These are phyloP conservation scores for Netelia melanura DNA, from an alignment of 2,888 invertebrate species.

Conservation along the genomic window DNA sequence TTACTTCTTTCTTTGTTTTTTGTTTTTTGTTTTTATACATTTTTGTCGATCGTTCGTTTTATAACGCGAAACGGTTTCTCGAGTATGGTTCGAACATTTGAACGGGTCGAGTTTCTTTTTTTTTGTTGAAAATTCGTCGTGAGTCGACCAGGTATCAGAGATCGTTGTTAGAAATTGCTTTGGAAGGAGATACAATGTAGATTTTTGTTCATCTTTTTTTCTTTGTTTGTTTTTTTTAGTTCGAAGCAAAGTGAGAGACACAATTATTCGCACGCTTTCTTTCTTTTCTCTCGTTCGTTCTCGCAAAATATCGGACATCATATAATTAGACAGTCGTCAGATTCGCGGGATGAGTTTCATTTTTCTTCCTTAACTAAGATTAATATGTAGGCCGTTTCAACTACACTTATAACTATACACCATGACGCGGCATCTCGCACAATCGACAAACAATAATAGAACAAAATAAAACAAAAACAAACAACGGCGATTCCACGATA, in stretches of 20 bases:
- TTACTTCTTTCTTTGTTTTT: constrained; percentile 4
- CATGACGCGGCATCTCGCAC: constrained; percentile 37
- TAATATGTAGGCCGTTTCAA: constrained; percentile 75
- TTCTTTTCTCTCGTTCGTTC: constrained; percentile 18
- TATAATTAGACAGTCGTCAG: constrained; percentile 36
- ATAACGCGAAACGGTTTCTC: constrained; percentile 27
- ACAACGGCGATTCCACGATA: neutral
- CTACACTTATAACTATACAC: constrained; percentile 70
- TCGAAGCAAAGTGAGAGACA: constrained; percentile 52
- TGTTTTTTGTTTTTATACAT: constrained; percentile 13
- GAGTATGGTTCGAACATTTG: constrained; percentile 53
- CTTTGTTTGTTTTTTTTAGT: constrained; percentile 35
- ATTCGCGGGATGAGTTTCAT: constrained; percentile 45
- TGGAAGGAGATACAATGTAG: constrained; percentile 62
- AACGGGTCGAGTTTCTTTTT: constrained; percentile 42
- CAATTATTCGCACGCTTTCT: constrained; percentile 18
- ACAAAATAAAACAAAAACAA: constrained; percentile 17
- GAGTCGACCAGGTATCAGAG: constrained; percentile 66
- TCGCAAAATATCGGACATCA: constrained; percentile 7
- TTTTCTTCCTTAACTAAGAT: constrained; percentile 67
- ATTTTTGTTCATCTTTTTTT: constrained; percentile 23
- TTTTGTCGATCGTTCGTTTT: constrained; percentile 1
- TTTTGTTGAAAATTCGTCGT: constrained; percentile 57
- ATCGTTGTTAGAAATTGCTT: constrained; percentile 69
- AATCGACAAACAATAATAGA: neutral